Conservation (phyloP, 1,140 invertebrate species). For the Maniola jurtina region DNA sequence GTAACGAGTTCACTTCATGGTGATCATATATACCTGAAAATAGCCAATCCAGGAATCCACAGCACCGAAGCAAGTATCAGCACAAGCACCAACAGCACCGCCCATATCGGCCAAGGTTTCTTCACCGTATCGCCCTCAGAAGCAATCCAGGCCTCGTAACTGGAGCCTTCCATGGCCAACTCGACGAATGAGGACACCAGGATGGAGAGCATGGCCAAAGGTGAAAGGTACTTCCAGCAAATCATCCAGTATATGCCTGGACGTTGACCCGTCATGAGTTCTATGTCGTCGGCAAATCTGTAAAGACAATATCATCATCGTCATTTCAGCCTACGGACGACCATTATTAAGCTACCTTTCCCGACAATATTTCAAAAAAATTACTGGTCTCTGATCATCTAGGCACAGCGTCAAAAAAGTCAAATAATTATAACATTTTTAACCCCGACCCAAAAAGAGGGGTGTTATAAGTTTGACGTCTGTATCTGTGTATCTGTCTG, state of each 20-base stretch:
- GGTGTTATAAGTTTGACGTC: too few relatives aligned
- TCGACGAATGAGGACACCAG: conserved; percentile 91
- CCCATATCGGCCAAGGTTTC: conserved; percentile 93
- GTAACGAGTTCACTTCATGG: neutral
- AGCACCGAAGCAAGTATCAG: conserved; percentile 89
- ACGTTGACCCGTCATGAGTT: conserved; percentile 94
- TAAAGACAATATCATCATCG: conserved; percentile 16
- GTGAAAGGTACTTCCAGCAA: conserved; percentile 96
- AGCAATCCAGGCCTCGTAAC: conserved; percentile 90
- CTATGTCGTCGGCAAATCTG: conserved; percentile 93
- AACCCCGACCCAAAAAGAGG: too few relatives aligned
- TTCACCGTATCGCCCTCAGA: conserved; percentile 85
- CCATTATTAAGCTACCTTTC: too few relatives aligned
- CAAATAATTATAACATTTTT: too few relatives aligned
- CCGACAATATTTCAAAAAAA: too few relatives aligned
- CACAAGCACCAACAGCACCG: conserved; percentile 86
- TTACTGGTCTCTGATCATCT: too few relatives aligned
- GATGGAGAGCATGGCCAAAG: conserved; percentile 93
- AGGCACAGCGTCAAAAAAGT: too few relatives aligned
- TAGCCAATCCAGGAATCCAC: conserved; percentile 92
- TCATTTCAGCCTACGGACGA: too few relatives aligned
- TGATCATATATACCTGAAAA: conserved; percentile 83
- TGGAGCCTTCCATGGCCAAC: conserved; percentile 88
- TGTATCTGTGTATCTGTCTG: too few relatives aligned
- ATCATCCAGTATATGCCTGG: conserved; percentile 94